phyloP scores from a whole-genome alignment of 2,113 vertebrate species.

The Boulengeromyrus knoepffleri region DNA sequence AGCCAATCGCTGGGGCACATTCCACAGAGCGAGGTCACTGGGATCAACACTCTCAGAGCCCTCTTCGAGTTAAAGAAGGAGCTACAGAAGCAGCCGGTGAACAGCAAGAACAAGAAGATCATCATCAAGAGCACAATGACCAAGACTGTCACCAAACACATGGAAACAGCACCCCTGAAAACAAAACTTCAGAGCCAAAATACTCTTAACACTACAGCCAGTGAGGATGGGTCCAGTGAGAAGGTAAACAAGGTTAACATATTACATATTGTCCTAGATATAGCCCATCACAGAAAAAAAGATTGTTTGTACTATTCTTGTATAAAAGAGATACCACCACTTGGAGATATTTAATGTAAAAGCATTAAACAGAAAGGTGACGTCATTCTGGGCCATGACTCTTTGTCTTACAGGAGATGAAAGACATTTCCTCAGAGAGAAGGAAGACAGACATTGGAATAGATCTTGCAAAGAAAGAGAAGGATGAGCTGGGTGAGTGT shows the following conservation, averaged over 20 bases:
- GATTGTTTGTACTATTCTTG: background rate
- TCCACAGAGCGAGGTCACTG: background rate
- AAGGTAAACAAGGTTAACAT: background rate
- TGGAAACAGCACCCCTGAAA: background rate
- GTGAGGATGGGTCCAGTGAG: background rate
- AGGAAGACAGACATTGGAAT: conserved; percentile 50
- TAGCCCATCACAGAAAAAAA: background rate
- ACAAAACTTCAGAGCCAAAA: background rate
- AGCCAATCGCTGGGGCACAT: background rate
- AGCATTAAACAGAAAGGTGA: background rate
- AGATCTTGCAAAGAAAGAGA: conserved; percentile 41
- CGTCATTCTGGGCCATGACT: background rate
- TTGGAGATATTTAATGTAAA: background rate
- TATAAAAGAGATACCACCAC: background rate
- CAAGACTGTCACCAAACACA: background rate
- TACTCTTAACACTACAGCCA: background rate
- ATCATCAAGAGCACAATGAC: background rate
- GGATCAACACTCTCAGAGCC: background rate
- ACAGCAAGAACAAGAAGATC: background rate
- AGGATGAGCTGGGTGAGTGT: background rate
- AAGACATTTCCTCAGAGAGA: conserved; percentile 28
- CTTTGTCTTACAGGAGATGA: conserved; percentile 37
- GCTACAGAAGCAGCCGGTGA: background rate
- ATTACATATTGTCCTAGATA: background rate
- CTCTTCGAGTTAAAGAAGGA: background rate